These are phyloP conservation scores for Scalopus aquaticus DNA, from an alignment of 2,113 vertebrate genomes.

Conservation along the genomic window DNA sequence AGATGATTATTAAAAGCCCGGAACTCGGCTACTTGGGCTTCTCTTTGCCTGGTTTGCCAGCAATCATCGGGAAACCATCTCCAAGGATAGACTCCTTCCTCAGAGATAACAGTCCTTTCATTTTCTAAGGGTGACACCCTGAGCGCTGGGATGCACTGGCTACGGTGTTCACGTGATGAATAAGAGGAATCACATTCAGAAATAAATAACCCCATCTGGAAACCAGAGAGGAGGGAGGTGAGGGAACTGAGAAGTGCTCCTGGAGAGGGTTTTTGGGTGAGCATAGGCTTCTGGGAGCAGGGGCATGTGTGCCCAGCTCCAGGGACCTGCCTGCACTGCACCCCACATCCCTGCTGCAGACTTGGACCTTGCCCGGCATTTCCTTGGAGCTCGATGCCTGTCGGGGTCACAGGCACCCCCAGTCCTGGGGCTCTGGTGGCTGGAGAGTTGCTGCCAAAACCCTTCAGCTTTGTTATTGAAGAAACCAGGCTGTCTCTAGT, in stretches of 20 bases:
- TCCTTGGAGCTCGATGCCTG: neutral
- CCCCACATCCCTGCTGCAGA: neutral
- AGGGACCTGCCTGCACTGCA: neutral
- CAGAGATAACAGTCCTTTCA: neutral
- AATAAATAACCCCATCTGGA: constrained; percentile 41
- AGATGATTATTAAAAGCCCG: too few relatives aligned
- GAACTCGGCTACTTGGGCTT: neutral
- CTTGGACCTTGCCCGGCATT: neutral
- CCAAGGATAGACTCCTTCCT: neutral
- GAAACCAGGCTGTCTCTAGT: neutral
- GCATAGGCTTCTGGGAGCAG: rapidly evolving
- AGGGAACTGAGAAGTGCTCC: neutral
- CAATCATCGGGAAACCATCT: neutral
- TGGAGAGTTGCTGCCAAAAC: neutral
- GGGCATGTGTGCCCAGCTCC: neutral
- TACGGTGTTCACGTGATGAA: neutral
- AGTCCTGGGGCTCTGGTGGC: neutral
- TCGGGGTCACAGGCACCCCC: neutral
- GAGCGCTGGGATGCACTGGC: neutral
- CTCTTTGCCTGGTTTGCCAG: neutral
- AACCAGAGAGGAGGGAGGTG: neutral
- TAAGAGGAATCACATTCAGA: constrained; percentile 31
- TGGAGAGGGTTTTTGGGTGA: neutral
- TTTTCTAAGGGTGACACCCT: neutral
- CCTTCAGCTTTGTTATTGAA: neutral